Evolutionary conservation across 1,140 invertebrate genomes (phyloP), one percentile per base, ranked within the genome.

Genomic region (Drosophila novamexicana): DNA sequence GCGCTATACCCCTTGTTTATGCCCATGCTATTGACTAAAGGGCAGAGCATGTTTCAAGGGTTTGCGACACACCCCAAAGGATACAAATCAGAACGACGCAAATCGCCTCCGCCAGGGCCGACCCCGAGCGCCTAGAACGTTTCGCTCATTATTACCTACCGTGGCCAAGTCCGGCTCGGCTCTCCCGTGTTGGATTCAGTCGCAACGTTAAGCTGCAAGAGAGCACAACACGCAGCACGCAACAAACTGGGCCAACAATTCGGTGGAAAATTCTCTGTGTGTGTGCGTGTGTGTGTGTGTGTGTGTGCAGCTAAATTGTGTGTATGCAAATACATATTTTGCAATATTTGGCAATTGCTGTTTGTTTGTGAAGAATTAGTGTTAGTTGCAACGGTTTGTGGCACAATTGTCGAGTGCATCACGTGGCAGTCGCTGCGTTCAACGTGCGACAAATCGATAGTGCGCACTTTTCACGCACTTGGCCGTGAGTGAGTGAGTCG

Each of bases 391-490:
- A 36, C 42, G 10, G 12, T 7, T 59, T 59, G 57, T 22, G 14
- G 52, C 12, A 16, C 52, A 10, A 10, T 29, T 45, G 18, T 37
- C n/a, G 58, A 44, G 45, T 64, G 59, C 59, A 70, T 75, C 59
- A 57, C 72, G 45, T 63, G 52, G 34, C 39, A 5, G 36, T 3
- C 7, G 34, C 14, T 54, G 52, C 52, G 54, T 42, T 50, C 39
- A 58, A 75, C 40, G 68, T 71, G 83, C 66, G 84, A 88, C 84
- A 88, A 88, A 88, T 88, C 83, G 77, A 85, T 85, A 85, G 37
- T 69, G 44, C 71, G 65, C 42, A 71, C 52, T 57, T 50, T 64
- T 18, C 22, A 68, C 54, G 45, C 54, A 67, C 16, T 32, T 61
- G 10, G 1, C 32, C 44, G 14, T 14, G 14, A 14, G 14, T 14